Evolutionary conservation across 2,113 vertebrate genomes (phyloP), one percentile per base, ranked within the genome.

Genomic region (Oncorhynchus masou): DNA sequence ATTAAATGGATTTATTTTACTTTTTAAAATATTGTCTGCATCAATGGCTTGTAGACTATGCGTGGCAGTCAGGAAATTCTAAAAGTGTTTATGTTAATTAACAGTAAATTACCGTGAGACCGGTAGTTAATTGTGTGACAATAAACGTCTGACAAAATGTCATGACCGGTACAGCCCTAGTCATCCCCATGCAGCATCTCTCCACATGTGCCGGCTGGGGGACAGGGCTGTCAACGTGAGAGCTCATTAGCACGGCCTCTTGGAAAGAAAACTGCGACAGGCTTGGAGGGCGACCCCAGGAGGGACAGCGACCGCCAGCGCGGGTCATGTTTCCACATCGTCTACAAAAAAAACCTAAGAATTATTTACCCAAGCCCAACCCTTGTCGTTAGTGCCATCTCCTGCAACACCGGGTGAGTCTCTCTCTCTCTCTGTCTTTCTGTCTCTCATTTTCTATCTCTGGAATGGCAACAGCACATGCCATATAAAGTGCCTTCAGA

Each of bases 181-280:
- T 45, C 39, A 2, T 45, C 8, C 39, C 9, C 39, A 45, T 45
- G 39, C 39, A 11, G 39, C 39, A 45, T 11, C 64, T 67, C 62
- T 54, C 62, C 45, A 68, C 66, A 59, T 51, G 65, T 57, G 25
- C 71, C 64, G 62, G 70, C 57, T 72, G 68, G 73, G 73, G 74
- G 74, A 67, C 57, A 29, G 29, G 54, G 70, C 76, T 77, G 76
- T 84, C 78, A 81, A 67, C 62, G 74, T 67, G 81, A 84, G 76
- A 75, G 49, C 78, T 86, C 76, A 86, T 84, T 86, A 86, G 78
- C 74, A 49, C 73, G 54, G 25, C 59, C 80, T 66, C 25, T 76
- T 65, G 66, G 75, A 74, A 71, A 76, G 74, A 66, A 73, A 74
- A 71, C 76, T 71, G 59, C 71, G 68, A 72, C 73, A 75, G 68